Evolutionary conservation across 2,888 invertebrate genomes (phyloP).

Genomic region (Chrysolina americana): DNA sequence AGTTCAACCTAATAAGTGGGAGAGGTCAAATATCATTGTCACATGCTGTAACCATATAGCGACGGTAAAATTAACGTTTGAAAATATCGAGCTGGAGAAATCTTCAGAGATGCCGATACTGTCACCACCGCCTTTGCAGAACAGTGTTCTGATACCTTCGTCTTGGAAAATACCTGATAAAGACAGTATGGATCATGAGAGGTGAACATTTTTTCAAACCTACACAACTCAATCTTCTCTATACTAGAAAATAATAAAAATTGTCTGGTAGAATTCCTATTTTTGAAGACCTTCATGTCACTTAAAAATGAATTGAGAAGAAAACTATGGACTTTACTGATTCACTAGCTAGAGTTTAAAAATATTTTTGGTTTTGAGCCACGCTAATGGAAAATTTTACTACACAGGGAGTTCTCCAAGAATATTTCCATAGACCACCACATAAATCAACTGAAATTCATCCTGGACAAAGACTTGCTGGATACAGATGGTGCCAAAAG

Average conservation of each 20-base stretch:
- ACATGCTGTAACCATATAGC: conserved; percentile 74
- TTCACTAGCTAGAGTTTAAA: too few species aligned
- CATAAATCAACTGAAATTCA: conserved; percentile 48
- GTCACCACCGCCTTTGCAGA: conserved; percentile 67
- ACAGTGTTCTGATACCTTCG: conserved; percentile 66
- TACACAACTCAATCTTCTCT: neutral
- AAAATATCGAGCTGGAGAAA: conserved; percentile 54
- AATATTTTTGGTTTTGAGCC: too few species aligned
- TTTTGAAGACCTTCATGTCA: too few species aligned
- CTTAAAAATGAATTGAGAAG: too few species aligned
- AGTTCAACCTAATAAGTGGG: conserved; percentile 58
- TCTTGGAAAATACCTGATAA: conserved; percentile 62
- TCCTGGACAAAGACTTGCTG: conserved; percentile 59
- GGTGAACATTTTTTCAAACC: conserved; percentile 19
- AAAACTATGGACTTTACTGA: neutral
- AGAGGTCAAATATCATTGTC: conserved; percentile 69
- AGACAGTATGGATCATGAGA: conserved; percentile 22
- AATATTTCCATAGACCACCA: conserved; percentile 30
- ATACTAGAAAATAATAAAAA: too few species aligned
- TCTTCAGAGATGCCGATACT: conserved; percentile 59
- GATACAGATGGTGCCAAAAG: conserved; percentile 70
- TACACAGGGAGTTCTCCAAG: neutral
- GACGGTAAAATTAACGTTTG: conserved; percentile 64
- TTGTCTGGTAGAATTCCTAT: too few species aligned
- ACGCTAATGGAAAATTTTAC: neutral